Conservation (phyloP, 1,140 invertebrate genomes). For the Campoletis sonorensis region DNA sequence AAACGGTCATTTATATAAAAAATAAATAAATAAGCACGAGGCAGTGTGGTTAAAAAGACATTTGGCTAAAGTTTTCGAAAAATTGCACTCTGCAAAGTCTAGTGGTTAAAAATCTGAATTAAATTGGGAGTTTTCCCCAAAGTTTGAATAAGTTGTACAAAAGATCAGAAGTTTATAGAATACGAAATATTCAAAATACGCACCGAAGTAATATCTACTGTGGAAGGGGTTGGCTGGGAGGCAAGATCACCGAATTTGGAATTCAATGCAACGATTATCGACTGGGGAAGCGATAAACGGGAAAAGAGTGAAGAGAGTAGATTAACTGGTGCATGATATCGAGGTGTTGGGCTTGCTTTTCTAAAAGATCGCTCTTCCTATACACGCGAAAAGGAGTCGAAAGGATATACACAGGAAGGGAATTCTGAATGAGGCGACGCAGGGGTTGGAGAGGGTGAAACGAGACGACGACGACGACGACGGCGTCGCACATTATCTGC, state of each 20-base stretch:
- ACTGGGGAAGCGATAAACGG: slow-evolving; percentile 47
- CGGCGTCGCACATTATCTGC: slow-evolving; percentile 43
- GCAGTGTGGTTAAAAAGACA: no score
- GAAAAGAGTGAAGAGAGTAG: neutral
- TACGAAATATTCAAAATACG: no score
- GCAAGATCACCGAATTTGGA: slow-evolving; percentile 25
- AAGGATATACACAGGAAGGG: slow-evolving; percentile 10
- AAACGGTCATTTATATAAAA: slow-evolving; percentile 19
- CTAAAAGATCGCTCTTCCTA: neutral
- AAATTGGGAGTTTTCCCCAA: no score
- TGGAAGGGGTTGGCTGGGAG: neutral
- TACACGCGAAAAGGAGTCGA: neutral
- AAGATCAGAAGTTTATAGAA: no score
- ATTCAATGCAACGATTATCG: slow-evolving; percentile 45
- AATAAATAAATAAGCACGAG: no score
- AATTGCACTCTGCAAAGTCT: no score
- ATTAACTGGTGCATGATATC: slow-evolving; percentile 38
- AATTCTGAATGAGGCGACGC: neutral
- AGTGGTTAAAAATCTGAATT: no score
- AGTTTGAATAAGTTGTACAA: no score
- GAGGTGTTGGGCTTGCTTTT: neutral
- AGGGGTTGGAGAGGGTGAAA: neutral
- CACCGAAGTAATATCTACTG: neutral
- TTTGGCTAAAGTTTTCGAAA: no score
- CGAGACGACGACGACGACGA: no score